A percentile compares a stretch with the other conserved stretches of the same genome.
Conservation (phyloP, 2,888 invertebrate genomes). For the Cheilosia vulpina region DNA sequence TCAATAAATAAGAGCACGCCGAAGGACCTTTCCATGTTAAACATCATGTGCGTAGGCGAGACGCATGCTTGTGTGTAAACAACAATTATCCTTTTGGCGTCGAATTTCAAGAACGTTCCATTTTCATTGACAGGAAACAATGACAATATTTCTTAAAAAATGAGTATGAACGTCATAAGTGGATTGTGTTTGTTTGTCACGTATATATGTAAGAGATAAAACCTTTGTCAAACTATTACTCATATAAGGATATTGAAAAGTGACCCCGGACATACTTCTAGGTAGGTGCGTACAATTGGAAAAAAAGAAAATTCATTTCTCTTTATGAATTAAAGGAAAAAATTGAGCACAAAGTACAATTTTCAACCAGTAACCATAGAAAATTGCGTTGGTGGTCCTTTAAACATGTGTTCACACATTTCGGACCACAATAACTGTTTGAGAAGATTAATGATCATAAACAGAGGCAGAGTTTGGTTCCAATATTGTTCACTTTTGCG, state of each 20-base stretch:
- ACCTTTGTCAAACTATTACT: slow-evolving; percentile 20
- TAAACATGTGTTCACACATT: slow-evolving; percentile 73
- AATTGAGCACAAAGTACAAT: slow-evolving; percentile 17
- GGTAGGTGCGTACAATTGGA: slow-evolving; percentile 7
- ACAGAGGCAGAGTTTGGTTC: slow-evolving; percentile 41
- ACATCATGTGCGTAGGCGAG: slow-evolving; percentile 71
- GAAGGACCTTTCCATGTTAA: slow-evolving; percentile 36
- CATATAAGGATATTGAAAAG: slow-evolving; percentile 26
- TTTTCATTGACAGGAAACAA: slow-evolving; percentile 18
- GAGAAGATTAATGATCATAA: slow-evolving; percentile 46
- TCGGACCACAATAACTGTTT: slow-evolving; percentile 48
- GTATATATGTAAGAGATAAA: slow-evolving; percentile 4
- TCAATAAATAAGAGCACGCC: slow-evolving; percentile 15
- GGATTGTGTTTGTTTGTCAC: slow-evolving; percentile 62
- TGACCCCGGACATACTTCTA: slow-evolving; percentile 2
- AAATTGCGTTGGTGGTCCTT: slow-evolving; percentile 57
- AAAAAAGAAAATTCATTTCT: slow-evolving; percentile 37
- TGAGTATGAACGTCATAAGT: slow-evolving; percentile 63
- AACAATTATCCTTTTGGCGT: slow-evolving; percentile 74
- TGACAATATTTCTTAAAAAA: slow-evolving; percentile 58
- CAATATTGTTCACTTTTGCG: not conserved
- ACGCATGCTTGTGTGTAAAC: slow-evolving; percentile 71
- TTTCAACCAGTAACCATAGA: not conserved
- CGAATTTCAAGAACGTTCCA: slow-evolving; percentile 57
- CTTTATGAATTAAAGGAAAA: slow-evolving; percentile 23